Conservation (phyloP, 2,797 vertebrate species). For the Podargus strigoides region DNA sequence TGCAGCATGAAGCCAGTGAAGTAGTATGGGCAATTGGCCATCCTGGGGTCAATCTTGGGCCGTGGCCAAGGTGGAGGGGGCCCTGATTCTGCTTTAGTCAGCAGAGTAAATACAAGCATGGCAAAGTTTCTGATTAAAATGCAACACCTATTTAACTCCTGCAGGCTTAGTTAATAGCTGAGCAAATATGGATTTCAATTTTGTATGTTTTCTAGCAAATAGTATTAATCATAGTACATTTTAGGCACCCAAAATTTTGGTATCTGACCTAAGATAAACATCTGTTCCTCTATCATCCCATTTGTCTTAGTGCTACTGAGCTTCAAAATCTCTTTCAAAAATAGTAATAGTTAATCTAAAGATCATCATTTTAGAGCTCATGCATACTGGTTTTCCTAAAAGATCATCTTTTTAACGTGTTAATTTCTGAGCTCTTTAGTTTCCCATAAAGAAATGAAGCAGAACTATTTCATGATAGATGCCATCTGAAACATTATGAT, state of each 20-base stretch:
- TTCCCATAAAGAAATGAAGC: background rate
- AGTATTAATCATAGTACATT: background rate
- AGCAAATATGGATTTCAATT: background rate
- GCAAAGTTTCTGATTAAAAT: background rate
- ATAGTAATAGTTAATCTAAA: background rate
- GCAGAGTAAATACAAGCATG: background rate
- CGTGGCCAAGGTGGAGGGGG: too few species aligned
- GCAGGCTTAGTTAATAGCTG: background rate
- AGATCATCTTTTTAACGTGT: background rate
- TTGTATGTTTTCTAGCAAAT: background rate
- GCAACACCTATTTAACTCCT: background rate
- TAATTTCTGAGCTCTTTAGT: background rate
- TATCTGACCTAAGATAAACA: background rate
- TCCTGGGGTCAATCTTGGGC: background rate
- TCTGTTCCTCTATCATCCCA: background rate
- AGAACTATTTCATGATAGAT: background rate
- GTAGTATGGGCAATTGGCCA: background rate
- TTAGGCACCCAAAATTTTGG: background rate
- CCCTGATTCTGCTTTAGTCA: background rate
- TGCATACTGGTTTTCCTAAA: background rate
- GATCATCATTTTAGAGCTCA: background rate
- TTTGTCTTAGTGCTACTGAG: background rate
- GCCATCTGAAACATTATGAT: background rate
- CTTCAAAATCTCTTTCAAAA: background rate
- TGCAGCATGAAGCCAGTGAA: background rate